These are phyloP conservation scores for Neodiprion virginianus DNA, from an alignment of 1,140 invertebrate genomes.

Conservation along the genomic window DNA sequence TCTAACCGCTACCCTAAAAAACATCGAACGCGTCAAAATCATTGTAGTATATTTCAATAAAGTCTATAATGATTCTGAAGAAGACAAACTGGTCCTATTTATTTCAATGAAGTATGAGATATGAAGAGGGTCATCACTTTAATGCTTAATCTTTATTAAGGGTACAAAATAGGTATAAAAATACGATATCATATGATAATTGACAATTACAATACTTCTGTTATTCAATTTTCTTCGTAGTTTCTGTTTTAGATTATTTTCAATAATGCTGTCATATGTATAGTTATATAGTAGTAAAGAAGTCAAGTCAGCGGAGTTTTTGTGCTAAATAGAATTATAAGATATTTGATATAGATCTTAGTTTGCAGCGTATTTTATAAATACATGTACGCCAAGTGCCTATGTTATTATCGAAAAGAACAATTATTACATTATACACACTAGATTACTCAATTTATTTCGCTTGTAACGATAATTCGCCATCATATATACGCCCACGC, in stretches of 20 bases:
- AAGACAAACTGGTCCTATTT: too few species aligned
- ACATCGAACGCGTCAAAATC: too few species aligned
- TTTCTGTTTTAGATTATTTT: slow-evolving; percentile 23
- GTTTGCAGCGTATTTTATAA: background rate
- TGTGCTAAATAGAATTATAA: slow-evolving; percentile 12
- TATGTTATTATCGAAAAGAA: background rate
- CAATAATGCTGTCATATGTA: background rate
- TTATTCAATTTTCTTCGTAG: background rate
- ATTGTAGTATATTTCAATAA: too few species aligned
- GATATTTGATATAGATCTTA: background rate
- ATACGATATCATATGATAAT: slow-evolving; percentile 44
- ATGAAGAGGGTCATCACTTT: too few species aligned
- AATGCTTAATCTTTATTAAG: slow-evolving; percentile 41
- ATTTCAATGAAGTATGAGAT: too few species aligned
- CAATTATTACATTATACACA: background rate
- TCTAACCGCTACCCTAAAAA: too few species aligned
- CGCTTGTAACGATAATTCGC: background rate
- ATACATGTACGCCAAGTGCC: background rate
- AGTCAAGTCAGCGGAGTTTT: background rate
- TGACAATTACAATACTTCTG: slow-evolving; percentile 21
- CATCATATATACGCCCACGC: background rate
- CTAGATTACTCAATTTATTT: background rate
- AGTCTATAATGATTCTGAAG: too few species aligned
- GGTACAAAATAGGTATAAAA: slow-evolving; percentile 60
- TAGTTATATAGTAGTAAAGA: slow-evolving; percentile 4